A percentile compares a stretch with the other conserved stretches of the same genome.
phyloP scores from a whole-genome alignment of 2,888 invertebrate species.

The Polydesmus complanatus region DNA sequence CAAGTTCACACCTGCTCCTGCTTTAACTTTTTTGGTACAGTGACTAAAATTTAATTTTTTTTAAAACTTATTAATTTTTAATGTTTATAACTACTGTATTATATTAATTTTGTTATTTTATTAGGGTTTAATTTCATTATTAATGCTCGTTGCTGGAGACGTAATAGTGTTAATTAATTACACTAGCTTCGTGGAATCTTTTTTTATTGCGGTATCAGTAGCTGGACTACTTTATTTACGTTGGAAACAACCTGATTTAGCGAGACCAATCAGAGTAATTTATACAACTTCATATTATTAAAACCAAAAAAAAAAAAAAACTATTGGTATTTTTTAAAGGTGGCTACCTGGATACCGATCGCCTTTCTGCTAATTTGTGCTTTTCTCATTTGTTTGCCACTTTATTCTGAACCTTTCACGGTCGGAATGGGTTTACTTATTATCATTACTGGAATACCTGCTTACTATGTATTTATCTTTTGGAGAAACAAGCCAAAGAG shows the following conservation, averaged over 20 bases:
- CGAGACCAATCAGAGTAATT: conserved; percentile 78
- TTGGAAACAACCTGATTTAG: conserved; percentile 59
- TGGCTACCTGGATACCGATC: conserved; percentile 57
- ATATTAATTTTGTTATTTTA: conserved; percentile 26
- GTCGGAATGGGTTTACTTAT: conserved; percentile 64
- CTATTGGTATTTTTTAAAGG: conserved; percentile 37
- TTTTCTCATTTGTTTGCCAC: conserved; percentile 64
- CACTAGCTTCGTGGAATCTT: conserved; percentile 80
- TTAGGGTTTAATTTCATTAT: conserved; percentile 65
- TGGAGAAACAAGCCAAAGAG: conserved; percentile 50
- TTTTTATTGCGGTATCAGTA: conserved; percentile 77
- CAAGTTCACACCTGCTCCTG: conserved; percentile 62
- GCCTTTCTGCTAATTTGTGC: conserved; percentile 59
- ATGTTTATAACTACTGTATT: not conserved
- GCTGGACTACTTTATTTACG: conserved; percentile 70
- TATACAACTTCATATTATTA: too few species aligned
- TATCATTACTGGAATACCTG: conserved; percentile 68
- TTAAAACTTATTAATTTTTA: conserved; percentile 10
- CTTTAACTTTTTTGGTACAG: conserved; percentile 69
- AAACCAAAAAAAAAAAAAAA: too few species aligned
- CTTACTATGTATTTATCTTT: conserved; percentile 57
- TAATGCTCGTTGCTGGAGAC: conserved; percentile 72
- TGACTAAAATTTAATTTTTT: conserved; percentile 31
- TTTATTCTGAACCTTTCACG: conserved; percentile 61
- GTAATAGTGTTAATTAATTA: conserved; percentile 78